Percentiles rank a stretch among this genome's conserved stretches.
These are phyloP conservation scores for Clanis bilineata DNA, from an alignment of 2,888 invertebrate genomes.

Conservation along the genomic window DNA sequence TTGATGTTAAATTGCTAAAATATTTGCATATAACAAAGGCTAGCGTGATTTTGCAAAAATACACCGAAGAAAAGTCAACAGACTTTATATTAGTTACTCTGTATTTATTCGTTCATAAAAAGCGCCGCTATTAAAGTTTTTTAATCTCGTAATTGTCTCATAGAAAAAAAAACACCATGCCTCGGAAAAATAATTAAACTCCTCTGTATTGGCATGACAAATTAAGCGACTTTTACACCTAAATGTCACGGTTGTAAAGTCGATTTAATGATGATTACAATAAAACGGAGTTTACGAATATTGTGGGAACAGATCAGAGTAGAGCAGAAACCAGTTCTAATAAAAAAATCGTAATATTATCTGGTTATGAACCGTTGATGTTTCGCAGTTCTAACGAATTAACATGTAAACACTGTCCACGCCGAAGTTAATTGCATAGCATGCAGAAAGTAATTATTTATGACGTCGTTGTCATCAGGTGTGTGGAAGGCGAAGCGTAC, in stretches of 20 bases:
- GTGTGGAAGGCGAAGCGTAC: constrained; percentile 37
- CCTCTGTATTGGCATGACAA: constrained; percentile 21
- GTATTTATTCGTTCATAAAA: neutral
- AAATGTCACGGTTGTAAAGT: constrained; percentile 31
- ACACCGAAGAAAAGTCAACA: too few relatives aligned
- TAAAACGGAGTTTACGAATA: constrained; percentile 38
- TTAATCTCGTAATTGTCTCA: neutral
- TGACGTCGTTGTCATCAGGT: constrained; percentile 36
- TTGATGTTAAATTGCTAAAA: neutral
- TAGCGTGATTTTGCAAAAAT: too few relatives aligned
- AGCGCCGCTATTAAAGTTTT: neutral
- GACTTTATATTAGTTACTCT: too few relatives aligned
- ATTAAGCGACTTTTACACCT: constrained; percentile 34
- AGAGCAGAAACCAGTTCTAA: constrained; percentile 34
- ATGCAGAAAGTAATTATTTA: constrained; percentile 42
- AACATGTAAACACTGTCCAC: constrained; percentile 24
- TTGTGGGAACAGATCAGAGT: constrained; percentile 39
- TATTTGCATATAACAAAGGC: neutral
- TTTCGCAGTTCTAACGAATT: constrained; percentile 28
- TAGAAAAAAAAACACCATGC: neutral
- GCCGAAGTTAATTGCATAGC: constrained; percentile 21
- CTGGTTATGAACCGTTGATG: constrained; percentile 36
- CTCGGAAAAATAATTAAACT: neutral
- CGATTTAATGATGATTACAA: constrained; percentile 38
- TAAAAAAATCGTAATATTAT: constrained; percentile 32